These are phyloP conservation scores for Phyto melanocephala DNA, from an alignment of 2,888 invertebrate species.

Conservation along the genomic window DNA sequence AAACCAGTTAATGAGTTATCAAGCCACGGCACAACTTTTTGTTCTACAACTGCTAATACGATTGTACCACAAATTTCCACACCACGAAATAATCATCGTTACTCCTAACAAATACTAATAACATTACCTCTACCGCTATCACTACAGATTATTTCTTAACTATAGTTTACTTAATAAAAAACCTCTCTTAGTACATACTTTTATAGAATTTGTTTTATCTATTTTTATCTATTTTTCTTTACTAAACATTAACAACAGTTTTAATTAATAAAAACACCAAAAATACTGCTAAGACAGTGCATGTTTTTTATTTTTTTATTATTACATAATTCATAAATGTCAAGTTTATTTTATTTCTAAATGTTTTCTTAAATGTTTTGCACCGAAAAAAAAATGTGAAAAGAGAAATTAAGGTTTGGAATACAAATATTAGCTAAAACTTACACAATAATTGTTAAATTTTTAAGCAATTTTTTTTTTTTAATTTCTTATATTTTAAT, in stretches of 20 bases:
- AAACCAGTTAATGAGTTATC: constrained; percentile 1
- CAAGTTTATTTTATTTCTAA: constrained; percentile 19
- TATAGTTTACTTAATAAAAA: not conserved
- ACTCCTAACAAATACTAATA: constrained; percentile 16
- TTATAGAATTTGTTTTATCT: constrained; percentile 9
- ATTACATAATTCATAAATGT: constrained; percentile 14
- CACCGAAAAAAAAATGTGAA: constrained; percentile 21
- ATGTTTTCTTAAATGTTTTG: constrained; percentile 36
- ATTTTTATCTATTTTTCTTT: not conserved
- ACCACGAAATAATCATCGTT: not conserved
- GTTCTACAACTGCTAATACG: constrained; percentile 26
- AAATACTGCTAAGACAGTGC: not conserved
- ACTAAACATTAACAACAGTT: not conserved
- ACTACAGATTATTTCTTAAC: constrained; percentile 32
- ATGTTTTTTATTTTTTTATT: constrained; percentile 22
- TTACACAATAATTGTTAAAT: not conserved
- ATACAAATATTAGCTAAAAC: not conserved
- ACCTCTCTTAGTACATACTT: constrained; percentile 1
- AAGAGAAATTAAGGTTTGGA: constrained; percentile 11
- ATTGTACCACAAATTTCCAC: constrained; percentile 15
- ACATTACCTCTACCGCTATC: not conserved
- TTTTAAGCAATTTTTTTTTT: not conserved
- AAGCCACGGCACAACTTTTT: not conserved
- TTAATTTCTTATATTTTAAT: not conserved
- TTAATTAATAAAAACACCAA: not conserved